Conservation (phyloP, 2,113 vertebrate genomes). For the Ictidomys tridecemlineatus region DNA sequence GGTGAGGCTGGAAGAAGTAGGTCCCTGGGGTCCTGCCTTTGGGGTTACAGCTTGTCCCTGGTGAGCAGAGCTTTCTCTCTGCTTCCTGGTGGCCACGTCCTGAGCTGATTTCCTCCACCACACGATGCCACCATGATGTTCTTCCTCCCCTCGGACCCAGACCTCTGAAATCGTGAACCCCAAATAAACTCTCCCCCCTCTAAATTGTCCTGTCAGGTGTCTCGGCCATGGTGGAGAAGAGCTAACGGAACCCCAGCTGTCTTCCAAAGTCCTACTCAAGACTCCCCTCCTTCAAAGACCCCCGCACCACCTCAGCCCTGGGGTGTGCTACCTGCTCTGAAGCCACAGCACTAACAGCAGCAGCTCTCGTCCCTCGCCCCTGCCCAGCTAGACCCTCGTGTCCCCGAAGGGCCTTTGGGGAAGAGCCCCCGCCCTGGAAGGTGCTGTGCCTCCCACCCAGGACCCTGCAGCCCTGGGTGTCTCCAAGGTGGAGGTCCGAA, state of each 20-base stretch:
- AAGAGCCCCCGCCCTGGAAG: background rate
- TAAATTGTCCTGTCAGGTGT: too few species aligned
- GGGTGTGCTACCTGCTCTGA: background rate
- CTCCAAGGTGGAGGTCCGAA: background rate
- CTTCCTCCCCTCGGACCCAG: too few species aligned
- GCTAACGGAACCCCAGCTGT: background rate
- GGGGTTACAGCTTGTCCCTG: too few species aligned
- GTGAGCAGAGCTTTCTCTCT: too few species aligned
- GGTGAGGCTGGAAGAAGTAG: too few species aligned
- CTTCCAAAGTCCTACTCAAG: background rate
- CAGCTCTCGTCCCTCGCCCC: background rate
- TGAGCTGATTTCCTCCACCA: too few species aligned
- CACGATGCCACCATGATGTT: too few species aligned
- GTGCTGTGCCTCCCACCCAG: background rate
- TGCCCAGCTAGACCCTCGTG: background rate
- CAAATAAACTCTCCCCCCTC: too few species aligned
- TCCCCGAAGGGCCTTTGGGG: background rate
- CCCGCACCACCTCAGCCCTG: background rate
- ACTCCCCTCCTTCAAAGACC: background rate
- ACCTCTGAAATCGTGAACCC: too few species aligned
- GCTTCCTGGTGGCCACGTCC: too few species aligned
- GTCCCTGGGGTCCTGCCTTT: too few species aligned
- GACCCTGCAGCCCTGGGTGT: background rate
- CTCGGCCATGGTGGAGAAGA: too few species aligned
- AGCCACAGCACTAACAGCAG: background rate